These are phyloP conservation scores for Nesometra sesokonis DNA, from an alignment of 35 echinoderm and acorn worm species.

Conservation along the genomic window DNA sequence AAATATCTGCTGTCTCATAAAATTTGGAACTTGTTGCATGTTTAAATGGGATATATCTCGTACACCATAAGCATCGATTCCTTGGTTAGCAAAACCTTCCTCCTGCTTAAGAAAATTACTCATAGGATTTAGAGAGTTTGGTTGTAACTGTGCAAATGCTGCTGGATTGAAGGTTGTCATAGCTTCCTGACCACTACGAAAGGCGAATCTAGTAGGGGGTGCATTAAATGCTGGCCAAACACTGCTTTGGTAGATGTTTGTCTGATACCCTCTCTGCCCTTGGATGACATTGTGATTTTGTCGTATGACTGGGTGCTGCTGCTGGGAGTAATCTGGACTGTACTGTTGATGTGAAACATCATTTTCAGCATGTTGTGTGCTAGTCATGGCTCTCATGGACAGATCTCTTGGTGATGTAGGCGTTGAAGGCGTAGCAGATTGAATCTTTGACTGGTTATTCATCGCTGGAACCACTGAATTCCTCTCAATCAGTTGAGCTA, in stretches of 20 bases:
- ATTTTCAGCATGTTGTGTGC: background rate
- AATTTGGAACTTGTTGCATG: background rate
- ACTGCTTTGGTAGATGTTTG: background rate
- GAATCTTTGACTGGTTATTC: background rate
- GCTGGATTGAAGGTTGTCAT: background rate
- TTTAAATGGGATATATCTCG: background rate
- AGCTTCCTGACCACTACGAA: background rate
- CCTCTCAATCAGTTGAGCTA: background rate
- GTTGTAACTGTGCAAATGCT: background rate
- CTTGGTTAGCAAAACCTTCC: background rate
- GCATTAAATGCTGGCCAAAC: background rate
- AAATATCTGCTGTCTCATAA: background rate
- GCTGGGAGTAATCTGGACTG: background rate
- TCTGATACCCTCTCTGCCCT: background rate
- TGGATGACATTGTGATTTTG: background rate
- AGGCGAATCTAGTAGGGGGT: background rate
- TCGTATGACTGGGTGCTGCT: background rate
- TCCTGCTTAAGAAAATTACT: background rate
- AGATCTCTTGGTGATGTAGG: background rate
- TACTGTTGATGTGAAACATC: background rate
- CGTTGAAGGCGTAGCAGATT: background rate
- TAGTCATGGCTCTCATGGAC: background rate
- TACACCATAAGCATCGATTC: background rate
- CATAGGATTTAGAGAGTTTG: background rate
- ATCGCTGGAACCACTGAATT: background rate